Percentiles rank a stretch among this genome's conserved stretches.
Conservation (phyloP, 2,113 vertebrate species). For the Pollachius pollachius region DNA sequence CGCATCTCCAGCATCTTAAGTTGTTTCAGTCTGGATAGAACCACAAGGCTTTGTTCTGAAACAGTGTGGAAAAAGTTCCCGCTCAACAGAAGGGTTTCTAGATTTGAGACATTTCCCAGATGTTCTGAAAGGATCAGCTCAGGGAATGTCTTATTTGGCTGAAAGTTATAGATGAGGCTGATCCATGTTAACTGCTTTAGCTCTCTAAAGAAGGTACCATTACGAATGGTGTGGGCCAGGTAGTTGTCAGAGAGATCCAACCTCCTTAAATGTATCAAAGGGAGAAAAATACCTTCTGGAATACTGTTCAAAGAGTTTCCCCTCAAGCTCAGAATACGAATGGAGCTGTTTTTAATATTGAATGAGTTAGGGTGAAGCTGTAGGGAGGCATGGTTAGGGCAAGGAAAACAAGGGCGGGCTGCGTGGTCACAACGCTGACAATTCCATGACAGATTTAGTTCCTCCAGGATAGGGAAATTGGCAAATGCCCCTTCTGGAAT, state of each 20-base stretch:
- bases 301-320: constrained; percentile 74
- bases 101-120: constrained; percentile 53
- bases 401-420: constrained; percentile 76
- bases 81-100: constrained; percentile 64
- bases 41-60: constrained; percentile 42
- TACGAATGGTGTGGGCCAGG: constrained; percentile 62
- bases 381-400: constrained; percentile 64
- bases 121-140: constrained; percentile 62
- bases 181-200: constrained; percentile 62
- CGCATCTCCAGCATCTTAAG: constrained; percentile 65
- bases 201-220: constrained; percentile 71
- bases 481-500: constrained; percentile 59
- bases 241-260: constrained; percentile 78
- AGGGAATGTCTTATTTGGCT: constrained; percentile 47
- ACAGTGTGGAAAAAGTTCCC: constrained; percentile 73
- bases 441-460: constrained; percentile 77
- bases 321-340: constrained; percentile 63
- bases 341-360: constrained; percentile 51
- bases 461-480: constrained; percentile 50
- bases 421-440: constrained; percentile 80
- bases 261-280: constrained; percentile 48
- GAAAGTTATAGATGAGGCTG: constrained; percentile 76
- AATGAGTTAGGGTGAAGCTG: constrained; percentile 56
- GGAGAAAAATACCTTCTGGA: constrained; percentile 62
- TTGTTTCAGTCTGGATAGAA: constrained; percentile 59